Conservation (phyloP, 2,888 invertebrate genomes). For the Lissocephala sabroskyi region DNA sequence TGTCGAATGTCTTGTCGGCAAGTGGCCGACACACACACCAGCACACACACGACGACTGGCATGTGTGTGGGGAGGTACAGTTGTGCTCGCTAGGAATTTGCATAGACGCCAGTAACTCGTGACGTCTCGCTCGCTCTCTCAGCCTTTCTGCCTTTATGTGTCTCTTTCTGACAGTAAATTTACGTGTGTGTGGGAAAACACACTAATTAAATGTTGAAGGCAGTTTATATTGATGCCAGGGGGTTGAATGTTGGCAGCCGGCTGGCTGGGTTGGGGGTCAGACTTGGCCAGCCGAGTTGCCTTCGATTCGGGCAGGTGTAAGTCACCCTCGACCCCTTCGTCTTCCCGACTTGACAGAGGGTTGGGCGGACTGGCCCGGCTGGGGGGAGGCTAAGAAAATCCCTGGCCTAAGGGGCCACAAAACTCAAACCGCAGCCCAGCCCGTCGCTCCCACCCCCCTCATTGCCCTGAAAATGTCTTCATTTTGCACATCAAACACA, state of each 20-base stretch:
- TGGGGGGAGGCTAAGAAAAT: not conserved
- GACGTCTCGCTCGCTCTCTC: too few relatives aligned
- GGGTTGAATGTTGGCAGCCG: conserved; percentile 7
- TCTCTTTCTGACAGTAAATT: not conserved
- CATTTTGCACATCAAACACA: conserved; percentile 28
- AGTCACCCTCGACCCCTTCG: too few relatives aligned
- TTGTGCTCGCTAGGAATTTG: conserved; percentile 48
- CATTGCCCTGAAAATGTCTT: conserved; percentile 59
- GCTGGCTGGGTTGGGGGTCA: not conserved
- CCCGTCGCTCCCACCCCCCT: too few relatives aligned
- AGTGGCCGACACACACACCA: conserved; percentile 6
- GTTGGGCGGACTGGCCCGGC: not conserved
- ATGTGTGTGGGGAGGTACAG: conserved; percentile 31
- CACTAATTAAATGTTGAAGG: conserved; percentile 70
- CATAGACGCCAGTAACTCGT: too few relatives aligned
- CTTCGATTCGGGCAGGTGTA: too few relatives aligned
- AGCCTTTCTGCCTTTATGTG: too few relatives aligned
- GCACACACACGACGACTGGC: conserved; percentile 22
- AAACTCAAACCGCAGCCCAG: conserved; percentile 50
- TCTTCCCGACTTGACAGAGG: too few relatives aligned
- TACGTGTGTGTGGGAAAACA: conserved; percentile 52
- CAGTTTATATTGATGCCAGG: conserved; percentile 43
- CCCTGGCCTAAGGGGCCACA: conserved; percentile 13
- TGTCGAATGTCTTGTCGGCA: conserved; percentile 36
- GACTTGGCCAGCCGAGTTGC: not conserved